Conservation (phyloP, 2,113 vertebrate genomes). For the Pristiophorus japonicus region DNA sequence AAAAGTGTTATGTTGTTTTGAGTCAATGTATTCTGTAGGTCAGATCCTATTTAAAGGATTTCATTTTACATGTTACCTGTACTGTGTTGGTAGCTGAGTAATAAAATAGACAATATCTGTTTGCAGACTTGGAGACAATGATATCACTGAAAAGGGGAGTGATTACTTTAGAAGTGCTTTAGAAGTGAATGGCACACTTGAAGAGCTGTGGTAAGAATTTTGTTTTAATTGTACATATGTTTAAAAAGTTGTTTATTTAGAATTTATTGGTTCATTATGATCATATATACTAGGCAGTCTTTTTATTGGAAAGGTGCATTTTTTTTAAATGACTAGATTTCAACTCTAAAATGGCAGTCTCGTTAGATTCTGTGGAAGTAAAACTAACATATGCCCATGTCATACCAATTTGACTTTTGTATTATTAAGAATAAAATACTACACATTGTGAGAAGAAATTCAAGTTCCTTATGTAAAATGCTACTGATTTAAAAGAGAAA, state of each 20-base stretch:
- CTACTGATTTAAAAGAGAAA: not conserved
- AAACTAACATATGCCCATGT: not conserved
- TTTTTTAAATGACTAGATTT: not conserved
- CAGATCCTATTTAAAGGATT: not conserved
- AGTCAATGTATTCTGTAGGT: not conserved
- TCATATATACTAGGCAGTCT: not conserved
- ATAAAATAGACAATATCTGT: not conserved
- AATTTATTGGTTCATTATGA: not conserved
- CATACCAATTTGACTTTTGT: not conserved
- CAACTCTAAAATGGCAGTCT: not conserved
- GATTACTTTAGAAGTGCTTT: conserved; percentile 11
- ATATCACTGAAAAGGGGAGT: conserved; percentile 5
- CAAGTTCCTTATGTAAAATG: not conserved
- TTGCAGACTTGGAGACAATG: conserved; percentile 10
- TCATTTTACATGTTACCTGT: not conserved
- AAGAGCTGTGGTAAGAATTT: conserved; percentile 27
- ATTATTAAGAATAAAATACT: not conserved
- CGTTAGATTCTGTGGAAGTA: not conserved
- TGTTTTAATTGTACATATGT: not conserved
- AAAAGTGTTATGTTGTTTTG: not conserved
- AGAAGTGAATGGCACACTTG: not conserved
- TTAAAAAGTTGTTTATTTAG: not conserved
- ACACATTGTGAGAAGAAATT: too few relatives aligned
- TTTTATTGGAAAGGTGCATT: not conserved
- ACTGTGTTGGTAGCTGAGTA: not conserved